A percentile compares a stretch with the other conserved stretches of the same genome.
Evolutionary conservation across 2,113 vertebrate genomes (phyloP).

Genomic region (Microcebus jonahi): DNA sequence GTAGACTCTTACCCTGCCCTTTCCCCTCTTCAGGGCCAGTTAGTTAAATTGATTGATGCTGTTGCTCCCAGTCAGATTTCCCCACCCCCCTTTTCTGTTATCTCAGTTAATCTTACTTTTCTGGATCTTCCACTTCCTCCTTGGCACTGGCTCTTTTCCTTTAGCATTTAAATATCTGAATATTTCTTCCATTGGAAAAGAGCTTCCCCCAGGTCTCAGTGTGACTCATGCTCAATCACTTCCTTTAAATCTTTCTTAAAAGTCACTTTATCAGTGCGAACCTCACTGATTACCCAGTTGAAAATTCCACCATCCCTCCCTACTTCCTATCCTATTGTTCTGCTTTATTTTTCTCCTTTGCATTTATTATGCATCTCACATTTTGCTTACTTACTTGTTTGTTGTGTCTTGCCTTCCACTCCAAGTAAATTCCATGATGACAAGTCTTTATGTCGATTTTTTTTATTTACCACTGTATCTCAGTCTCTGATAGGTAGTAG

Average conservation of each 20-base stretch:
- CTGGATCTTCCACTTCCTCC: background rate
- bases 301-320: background rate
- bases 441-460: background rate
- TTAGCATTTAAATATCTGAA: background rate
- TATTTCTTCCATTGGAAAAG: background rate
- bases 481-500: background rate
- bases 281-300: background rate
- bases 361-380: background rate
- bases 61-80: background rate
- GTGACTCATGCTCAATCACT: background rate
- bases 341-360: background rate
- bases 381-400: background rate
- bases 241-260: background rate
- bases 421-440: background rate
- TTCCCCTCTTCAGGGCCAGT: background rate
- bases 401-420: background rate
- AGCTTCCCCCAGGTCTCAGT: background rate
- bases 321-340: background rate
- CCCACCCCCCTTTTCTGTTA: background rate
- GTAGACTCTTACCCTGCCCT: background rate
- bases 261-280: background rate
- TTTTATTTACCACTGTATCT: background rate
- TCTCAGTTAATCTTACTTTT: background rate
- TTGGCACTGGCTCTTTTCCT: background rate
- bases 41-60: background rate